Conservation (phyloP, 1,140 invertebrate species). For the Lepidurus couesii region DNA sequence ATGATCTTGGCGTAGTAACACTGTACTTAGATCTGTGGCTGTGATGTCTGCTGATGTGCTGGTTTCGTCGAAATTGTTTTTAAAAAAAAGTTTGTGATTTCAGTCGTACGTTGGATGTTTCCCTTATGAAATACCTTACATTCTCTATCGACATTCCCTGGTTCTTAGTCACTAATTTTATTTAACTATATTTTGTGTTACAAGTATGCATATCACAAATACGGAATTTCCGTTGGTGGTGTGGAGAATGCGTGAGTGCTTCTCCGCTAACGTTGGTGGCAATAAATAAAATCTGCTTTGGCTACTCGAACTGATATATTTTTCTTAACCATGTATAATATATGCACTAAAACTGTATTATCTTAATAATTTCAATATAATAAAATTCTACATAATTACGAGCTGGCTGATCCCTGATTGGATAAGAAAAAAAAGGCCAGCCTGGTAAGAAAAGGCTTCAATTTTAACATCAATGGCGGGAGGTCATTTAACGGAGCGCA, state of each 20-base stretch:
- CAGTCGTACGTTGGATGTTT: too few relatives aligned
- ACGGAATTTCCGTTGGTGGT: background rate
- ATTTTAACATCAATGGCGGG: background rate
- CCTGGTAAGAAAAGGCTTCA: background rate
- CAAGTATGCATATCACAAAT: background rate
- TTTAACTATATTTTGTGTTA: background rate
- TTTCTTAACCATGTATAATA: background rate
- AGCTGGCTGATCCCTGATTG: too few relatives aligned
- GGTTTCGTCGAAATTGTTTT: background rate
- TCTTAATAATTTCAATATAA: too few relatives aligned
- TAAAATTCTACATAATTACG: too few relatives aligned
- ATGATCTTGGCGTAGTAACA: conserved; percentile 6
- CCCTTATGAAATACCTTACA: background rate
- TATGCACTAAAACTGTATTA: too few relatives aligned
- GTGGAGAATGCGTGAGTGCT: background rate
- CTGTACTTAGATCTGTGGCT: conserved; percentile 15
- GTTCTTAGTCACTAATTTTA: background rate
- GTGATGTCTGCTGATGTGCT: background rate
- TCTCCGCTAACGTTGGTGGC: background rate
- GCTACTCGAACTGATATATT: background rate
- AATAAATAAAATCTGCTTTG: background rate
- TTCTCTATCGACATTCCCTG: background rate
- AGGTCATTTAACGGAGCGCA: background rate
- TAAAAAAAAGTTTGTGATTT: too few relatives aligned
- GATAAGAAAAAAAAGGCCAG: background rate